Conservation (phyloP, 2,888 invertebrate species). For the Lasioglossum lativentre region DNA sequence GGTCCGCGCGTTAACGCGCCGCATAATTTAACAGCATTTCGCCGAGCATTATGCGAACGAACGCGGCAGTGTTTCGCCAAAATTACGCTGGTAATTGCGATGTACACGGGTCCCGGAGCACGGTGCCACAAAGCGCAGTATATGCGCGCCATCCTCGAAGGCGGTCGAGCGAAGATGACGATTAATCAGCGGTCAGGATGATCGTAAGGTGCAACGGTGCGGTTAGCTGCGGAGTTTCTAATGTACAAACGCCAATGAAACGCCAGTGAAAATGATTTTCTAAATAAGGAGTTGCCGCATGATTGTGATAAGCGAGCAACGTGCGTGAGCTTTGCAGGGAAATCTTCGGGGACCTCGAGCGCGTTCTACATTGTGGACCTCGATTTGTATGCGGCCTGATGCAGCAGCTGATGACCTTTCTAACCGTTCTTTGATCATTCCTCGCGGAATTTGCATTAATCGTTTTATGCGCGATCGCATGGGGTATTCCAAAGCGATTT, state of each 20-base stretch:
- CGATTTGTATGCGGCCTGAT: constrained; percentile 1
- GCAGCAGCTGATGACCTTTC: background rate
- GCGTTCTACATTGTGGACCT: constrained; percentile 63
- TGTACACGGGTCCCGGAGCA: background rate
- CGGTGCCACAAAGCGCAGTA: background rate
- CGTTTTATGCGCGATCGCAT: background rate
- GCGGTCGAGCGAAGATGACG: constrained; percentile 24
- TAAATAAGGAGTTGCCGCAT: constrained; percentile 25
- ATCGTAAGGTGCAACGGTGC: constrained; percentile 33
- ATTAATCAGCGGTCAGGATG: constrained; percentile 33
- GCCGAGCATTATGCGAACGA: constrained; percentile 37
- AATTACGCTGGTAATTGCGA: constrained; percentile 39
- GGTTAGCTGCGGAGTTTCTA: constrained; percentile 7
- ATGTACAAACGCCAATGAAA: constrained; percentile 25
- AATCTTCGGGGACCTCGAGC: constrained; percentile 44
- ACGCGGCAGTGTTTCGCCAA: constrained; percentile 6
- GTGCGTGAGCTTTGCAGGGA: constrained; percentile 57
- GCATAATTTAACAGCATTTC: constrained; percentile 41
- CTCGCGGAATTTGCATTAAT: background rate
- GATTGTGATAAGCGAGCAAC: constrained; percentile 57
- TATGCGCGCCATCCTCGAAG: background rate
- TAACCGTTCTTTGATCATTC: background rate
- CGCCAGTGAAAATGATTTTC: constrained; percentile 16
- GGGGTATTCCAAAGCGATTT: background rate
- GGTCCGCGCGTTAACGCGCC: constrained; percentile 20